Base-by-base conservation (phyloP, 2,113 vertebrate species). In the Mixornis gularis region DNA sequence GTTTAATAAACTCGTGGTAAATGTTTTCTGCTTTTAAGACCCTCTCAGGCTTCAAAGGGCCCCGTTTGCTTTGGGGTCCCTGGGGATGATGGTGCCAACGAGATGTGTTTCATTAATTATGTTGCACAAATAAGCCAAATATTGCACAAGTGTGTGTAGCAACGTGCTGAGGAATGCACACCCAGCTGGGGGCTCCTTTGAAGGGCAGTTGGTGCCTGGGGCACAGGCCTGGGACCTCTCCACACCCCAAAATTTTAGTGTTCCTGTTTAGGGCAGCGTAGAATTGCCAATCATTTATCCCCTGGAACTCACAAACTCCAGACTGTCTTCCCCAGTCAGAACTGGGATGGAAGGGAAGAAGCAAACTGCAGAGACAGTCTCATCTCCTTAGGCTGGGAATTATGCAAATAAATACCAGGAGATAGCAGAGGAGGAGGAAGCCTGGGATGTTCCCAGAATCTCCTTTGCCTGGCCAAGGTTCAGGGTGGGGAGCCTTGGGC, bases 51-150 rank as follows among this genome's bases (percentile, higher is more conserved):
- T 90, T 95, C 85, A 94, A 95, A 96, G 89, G 59, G 19, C 77
- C 73, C 38, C 59, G 22, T 94, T 94, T 92, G 89, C 91, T 95
- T 52, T 85, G 9, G 84, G 80, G 89, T 95, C 92, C 71, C 80
- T 36, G 25, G 84, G 87, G 95, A 60, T n/a, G 43, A 74, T 91
- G 87, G 81, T 94, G 92, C 89, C 92, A 95, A 92, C 13, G 43
- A 70, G 96, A 92, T 84, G 69, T 48, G 59, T 89, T 96, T 85
- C 89, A 92, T 96, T 94, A 82, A 95, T 96, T 93, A 91, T 9
- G 30, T 96, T 87, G 81, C 92, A 96, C 96, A 96, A 94, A 95
- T 91, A 95, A 96, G 84, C 60, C 87, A 96, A 96, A 96, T 94
- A 92, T 94, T 96, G 91, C 95, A 95, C 95, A 94, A 93, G 22